Percentiles rank a stretch among this genome's conserved stretches.
Conservation (phyloP, 1,140 invertebrate species). For the Aphidius gifuensis region DNA sequence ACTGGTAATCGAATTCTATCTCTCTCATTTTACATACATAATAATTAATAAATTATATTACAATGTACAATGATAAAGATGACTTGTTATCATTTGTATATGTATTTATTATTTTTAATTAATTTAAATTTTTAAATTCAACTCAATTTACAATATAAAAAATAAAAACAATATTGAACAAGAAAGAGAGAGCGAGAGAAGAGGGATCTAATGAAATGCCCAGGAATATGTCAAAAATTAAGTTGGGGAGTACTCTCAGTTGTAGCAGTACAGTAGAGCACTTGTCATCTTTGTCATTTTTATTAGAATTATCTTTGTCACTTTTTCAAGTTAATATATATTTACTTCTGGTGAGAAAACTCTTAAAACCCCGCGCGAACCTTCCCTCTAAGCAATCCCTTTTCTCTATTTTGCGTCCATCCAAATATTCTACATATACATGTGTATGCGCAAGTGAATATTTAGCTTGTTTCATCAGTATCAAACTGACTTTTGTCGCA, state of each 20-base stretch:
- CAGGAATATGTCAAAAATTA: constrained; percentile 55
- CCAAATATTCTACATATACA: constrained; percentile 2
- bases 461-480: neutral
- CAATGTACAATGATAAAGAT: no score
- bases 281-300: constrained; percentile 46
- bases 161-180: constrained; percentile 2
- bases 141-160: no score
- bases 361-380: constrained; percentile 17
- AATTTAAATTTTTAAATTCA: no score
- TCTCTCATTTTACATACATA: no score
- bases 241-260: constrained; percentile 40
- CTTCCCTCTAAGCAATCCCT: neutral
- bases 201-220: constrained; percentile 41
- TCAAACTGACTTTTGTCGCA: neutral
- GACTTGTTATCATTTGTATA: no score
- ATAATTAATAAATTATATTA: no score
- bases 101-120: no score
- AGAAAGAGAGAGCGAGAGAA: constrained; percentile 12
- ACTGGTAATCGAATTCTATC: no score
- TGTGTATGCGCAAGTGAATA: neutral
- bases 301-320: constrained; percentile 59
- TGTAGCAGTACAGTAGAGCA: neutral
- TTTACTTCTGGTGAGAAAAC: constrained; percentile 45
- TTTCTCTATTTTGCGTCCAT: constrained; percentile 7
- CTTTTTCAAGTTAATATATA: constrained; percentile 54